These are phyloP conservation scores for Balanococcus diminutus DNA, from an alignment of 2,888 invertebrate species.

Conservation along the genomic window DNA sequence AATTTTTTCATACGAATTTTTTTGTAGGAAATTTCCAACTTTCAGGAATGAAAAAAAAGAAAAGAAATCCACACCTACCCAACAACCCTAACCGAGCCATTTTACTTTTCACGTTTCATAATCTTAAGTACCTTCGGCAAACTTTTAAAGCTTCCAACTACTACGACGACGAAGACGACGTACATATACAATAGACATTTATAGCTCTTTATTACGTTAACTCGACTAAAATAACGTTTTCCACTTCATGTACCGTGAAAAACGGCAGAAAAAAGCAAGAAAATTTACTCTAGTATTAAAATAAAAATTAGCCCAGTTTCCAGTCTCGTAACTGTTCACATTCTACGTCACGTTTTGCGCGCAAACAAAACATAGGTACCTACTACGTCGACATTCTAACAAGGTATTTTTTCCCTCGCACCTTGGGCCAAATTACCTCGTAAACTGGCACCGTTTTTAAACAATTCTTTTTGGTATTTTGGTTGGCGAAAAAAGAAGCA, in stretches of 20 bases:
- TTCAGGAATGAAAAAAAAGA: too few species aligned
- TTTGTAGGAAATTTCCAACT: too few species aligned
- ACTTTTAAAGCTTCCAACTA: background rate
- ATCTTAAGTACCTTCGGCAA: background rate
- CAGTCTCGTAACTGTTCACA: background rate
- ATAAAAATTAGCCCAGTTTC: constrained; percentile 2
- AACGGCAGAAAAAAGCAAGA: background rate
- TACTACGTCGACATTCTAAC: too few species aligned
- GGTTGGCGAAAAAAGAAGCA: background rate
- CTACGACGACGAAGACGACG: background rate
- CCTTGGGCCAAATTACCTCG: background rate
- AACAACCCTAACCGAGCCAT: too few species aligned
- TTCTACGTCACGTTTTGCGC: too few species aligned
- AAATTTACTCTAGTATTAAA: background rate
- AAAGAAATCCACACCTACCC: too few species aligned
- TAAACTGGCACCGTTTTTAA: background rate
- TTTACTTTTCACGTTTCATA: background rate
- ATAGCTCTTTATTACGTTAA: background rate
- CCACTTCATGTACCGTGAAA: background rate
- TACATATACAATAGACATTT: background rate
- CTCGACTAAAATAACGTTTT: constrained; percentile 3
- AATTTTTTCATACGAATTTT: too few species aligned
- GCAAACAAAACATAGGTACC: too few species aligned
- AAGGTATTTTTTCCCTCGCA: background rate
- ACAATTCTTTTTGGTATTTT: background rate